Evolutionary conservation across 2,888 invertebrate genomes (phyloP).

Genomic region (Drosophila borealis): DNA sequence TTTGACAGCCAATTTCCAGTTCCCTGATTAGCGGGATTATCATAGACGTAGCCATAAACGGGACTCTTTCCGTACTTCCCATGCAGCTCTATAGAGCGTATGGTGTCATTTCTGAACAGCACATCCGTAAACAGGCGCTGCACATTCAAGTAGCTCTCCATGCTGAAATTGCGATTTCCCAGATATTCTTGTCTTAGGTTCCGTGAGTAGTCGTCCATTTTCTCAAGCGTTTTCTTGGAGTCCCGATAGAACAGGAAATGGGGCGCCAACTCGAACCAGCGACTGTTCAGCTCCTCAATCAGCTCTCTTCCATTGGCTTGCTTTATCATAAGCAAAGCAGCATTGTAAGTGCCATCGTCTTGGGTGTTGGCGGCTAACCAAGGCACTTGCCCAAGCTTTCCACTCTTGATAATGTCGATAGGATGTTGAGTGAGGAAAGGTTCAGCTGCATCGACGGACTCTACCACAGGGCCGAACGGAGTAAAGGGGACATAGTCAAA

Average conservation of each 20-base stretch:
- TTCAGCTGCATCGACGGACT: constrained; percentile 85
- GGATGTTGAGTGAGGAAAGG: constrained; percentile 90
- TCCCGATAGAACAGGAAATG: constrained; percentile 38
- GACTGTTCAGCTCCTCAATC: constrained; percentile 34
- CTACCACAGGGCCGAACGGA: constrained; percentile 90
- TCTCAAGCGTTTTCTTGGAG: not conserved
- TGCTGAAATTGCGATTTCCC: constrained; percentile 77
- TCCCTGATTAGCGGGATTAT: constrained; percentile 26
- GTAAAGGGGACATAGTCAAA: constrained; percentile 89
- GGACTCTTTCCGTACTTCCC: constrained; percentile 24
- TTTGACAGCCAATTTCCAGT: constrained; percentile 64
- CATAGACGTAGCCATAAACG: constrained; percentile 86
- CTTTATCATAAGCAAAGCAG: constrained; percentile 17
- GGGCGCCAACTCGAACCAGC: constrained; percentile 43
- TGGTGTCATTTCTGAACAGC: constrained; percentile 87
- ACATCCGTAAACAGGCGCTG: constrained; percentile 88
- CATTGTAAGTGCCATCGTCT: constrained; percentile 38
- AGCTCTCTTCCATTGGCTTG: constrained; percentile 33
- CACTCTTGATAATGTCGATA: constrained; percentile 87
- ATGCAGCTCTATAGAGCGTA: constrained; percentile 86
- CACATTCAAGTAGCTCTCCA: constrained; percentile 83
- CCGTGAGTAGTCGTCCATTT: constrained; percentile 34
- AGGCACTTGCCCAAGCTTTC: constrained; percentile 88
- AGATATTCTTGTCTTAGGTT: constrained; percentile 34
- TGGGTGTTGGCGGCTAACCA: constrained; percentile 87